phyloP scores from a whole-genome alignment of 2,113 vertebrate genomes.

The Xenopus borealis region DNA sequence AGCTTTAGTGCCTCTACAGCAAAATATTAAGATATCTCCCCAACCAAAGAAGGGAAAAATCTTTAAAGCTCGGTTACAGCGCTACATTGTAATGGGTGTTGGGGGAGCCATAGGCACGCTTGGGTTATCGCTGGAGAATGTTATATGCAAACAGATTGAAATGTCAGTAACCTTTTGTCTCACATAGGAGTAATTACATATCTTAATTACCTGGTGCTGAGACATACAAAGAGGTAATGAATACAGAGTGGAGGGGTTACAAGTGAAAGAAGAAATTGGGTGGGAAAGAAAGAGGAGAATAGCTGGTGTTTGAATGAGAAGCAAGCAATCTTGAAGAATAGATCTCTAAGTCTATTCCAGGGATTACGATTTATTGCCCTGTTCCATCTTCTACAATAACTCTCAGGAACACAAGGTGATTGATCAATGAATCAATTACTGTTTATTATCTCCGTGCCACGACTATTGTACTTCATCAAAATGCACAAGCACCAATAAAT shows the following conservation, averaged over 20 bases:
- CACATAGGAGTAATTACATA: conserved; percentile 32
- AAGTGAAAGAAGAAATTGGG: neutral
- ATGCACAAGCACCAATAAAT: conserved; percentile 40
- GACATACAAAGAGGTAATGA: neutral
- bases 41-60: neutral
- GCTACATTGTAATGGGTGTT: neutral
- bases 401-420: conserved; percentile 30
- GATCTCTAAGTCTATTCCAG: conserved; percentile 4
- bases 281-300: conserved; percentile 24
- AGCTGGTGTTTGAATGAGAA: conserved; percentile 4
- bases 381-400: conserved; percentile 21
- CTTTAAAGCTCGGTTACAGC: neutral
- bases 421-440: conserved; percentile 48
- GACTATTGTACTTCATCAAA: conserved; percentile 44
- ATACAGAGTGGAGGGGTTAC: conserved; percentile 1
- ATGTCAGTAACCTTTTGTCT: conserved; percentile 38
- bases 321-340: conserved; percentile 11
- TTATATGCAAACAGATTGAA: conserved; percentile 21
- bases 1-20: neutral
- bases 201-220: conserved; percentile 36
- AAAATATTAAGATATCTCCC: conserved; percentile 5
- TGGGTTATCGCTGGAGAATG: neutral
- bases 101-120: neutral
- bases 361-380: conserved; percentile 28
- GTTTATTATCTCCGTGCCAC: conserved; percentile 26